Evolutionary conservation across 2,113 vertebrate species (phyloP), one percentile per base, ranked within the genome.

Genomic region (Psammodynastes pulverulentus): DNA sequence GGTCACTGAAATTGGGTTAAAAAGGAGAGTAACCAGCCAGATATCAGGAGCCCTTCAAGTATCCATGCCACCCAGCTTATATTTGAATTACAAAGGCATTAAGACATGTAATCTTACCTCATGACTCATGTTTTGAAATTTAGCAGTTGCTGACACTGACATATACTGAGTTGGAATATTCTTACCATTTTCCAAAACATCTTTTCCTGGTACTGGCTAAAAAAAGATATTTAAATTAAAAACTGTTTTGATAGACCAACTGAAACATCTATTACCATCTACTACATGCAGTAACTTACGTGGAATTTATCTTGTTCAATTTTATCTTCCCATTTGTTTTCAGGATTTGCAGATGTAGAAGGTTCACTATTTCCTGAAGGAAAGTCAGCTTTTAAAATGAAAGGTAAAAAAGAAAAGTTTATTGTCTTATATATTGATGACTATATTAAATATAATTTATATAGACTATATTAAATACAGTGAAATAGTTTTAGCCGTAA

Each of bases 121-220:
- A 48, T 96, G 96, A 89, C 97, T 97, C 96, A 96, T 94, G 58
- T 93, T 95, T 62, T 90, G 94, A 95, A 95, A 97, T 0, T 94
- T 92, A 52, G 94, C 39, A 94, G 95, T 95, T 94, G 86, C 91
- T 9, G 96, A 95, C 91, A 97, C 89, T 15, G 96, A 97, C 95
- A 96, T 96, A 19, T 94, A 91, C 19, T 88, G 96, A 92, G 95
- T 94, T 84, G 51, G 84, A 54, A 94, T 94, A 56, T 85, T 93
- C 2, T 89, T 88, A 15, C 95, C 95, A 0, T 95, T 95, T 84
- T 91, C 24, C 13, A 94, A 92, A 21, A 46, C 92, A 58, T 97
- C 96, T 39, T 96, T 92, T 90, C 94, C 93, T 58, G 86, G 46
- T 67, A 97, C 91, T 88, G 96, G 96, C 97, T 97, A 95, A 90